Evolutionary conservation across 2,797 vertebrate species (phyloP).

Genomic region (Toxotes lorentzi): DNA sequence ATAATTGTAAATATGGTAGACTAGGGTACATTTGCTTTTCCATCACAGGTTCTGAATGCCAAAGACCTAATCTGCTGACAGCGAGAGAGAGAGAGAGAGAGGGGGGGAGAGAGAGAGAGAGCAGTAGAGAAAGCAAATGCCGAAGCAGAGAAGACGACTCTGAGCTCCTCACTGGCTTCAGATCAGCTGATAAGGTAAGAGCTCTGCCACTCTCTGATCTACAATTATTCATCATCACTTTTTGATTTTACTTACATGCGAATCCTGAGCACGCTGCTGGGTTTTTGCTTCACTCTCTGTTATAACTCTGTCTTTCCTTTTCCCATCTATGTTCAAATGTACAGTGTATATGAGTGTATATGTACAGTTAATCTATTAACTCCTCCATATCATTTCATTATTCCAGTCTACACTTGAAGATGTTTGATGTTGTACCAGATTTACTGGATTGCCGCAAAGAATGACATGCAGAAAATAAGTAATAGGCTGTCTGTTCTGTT

Average conservation of each 20-base stretch:
- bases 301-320: not conserved
- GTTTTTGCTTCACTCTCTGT: not conserved
- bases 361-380: not conserved
- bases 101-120: conserved; percentile 53
- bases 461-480: not conserved
- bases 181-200: conserved; percentile 85
- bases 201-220: conserved; percentile 46
- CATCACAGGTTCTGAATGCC: conserved; percentile 63
- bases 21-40: not conserved
- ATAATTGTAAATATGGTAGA: not conserved
- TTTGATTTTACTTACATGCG: not conserved
- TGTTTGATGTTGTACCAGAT: not conserved
- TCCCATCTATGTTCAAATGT: not conserved
- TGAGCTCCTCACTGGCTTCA: conserved; percentile 74
- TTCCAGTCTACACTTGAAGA: not conserved
- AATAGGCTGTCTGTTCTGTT: not conserved
- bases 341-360: not conserved
- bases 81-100: conserved; percentile 33
- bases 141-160: conserved; percentile 69
- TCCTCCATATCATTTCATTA: not conserved
- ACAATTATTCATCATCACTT: conserved; percentile 8
- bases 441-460: not conserved
- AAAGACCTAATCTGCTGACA: conserved; percentile 71
- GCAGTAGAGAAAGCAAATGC: conserved; percentile 67
- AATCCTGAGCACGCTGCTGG: not conserved